Percentiles rank a stretch among this genome's conserved stretches.
Conservation (phyloP, 2,888 invertebrate genomes). For the Lasioglossum villosulum region DNA sequence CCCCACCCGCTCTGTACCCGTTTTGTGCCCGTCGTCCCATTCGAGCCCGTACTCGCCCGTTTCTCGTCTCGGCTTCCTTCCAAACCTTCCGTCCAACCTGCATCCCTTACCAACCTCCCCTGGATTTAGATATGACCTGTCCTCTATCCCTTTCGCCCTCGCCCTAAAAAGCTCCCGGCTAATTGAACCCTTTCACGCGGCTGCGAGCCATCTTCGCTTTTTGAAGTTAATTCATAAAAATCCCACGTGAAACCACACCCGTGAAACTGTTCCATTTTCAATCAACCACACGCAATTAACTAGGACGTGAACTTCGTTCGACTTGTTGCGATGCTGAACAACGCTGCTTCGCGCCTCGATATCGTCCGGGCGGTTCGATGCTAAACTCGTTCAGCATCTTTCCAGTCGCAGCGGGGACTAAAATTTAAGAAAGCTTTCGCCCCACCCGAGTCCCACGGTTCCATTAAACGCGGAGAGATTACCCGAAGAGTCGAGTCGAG, state of each 20-base stretch:
- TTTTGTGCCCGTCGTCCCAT: slow-evolving; percentile 27
- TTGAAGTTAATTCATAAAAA: slow-evolving; percentile 3
- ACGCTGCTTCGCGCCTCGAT: background rate
- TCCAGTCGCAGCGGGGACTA: background rate
- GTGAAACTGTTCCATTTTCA: background rate
- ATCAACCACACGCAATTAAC: background rate
- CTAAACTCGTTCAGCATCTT: background rate
- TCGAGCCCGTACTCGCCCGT: slow-evolving; percentile 50
- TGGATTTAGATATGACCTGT: slow-evolving; percentile 65
- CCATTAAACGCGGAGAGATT: slow-evolving; percentile 64
- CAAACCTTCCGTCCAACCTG: slow-evolving; percentile 41
- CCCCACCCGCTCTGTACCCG: slow-evolving; percentile 9
- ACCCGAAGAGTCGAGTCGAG: slow-evolving; percentile 70
- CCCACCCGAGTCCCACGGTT: slow-evolving; percentile 34
- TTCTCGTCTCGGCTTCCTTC: slow-evolving; percentile 20
- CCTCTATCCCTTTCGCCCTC: background rate
- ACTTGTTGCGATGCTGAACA: background rate
- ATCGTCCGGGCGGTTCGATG: background rate
- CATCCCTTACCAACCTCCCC: slow-evolving; percentile 56
- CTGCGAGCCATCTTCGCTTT: slow-evolving; percentile 1
- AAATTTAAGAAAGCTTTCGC: slow-evolving; percentile 58
- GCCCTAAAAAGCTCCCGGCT: slow-evolving; percentile 57
- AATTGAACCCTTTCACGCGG: slow-evolving; percentile 45
- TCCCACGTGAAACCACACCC: background rate
- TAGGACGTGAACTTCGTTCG: background rate